Evolutionary conservation across 2,888 invertebrate genomes (phyloP), one percentile per base, ranked within the genome.

Genomic region (Ethmia dodecea): DNA sequence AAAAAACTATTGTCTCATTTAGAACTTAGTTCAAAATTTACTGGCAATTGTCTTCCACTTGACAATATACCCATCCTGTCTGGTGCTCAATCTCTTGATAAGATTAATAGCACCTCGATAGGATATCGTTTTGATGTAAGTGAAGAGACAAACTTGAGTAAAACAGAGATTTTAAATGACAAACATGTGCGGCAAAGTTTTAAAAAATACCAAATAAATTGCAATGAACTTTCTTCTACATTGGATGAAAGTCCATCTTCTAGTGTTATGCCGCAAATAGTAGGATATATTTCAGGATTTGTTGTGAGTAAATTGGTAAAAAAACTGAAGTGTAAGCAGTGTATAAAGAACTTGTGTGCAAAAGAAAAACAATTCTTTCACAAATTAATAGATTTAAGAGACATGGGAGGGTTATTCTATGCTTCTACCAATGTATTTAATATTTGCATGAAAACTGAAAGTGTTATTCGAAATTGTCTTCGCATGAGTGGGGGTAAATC

Each of bases 1-100:
- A 42, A 38, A 26, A 39, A 39, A 31, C 28, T 37, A 14, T 26
- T 40, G 12, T 24, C 28, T 14, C 35, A 35, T 35, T 27, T 43
- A 12, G 37, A 40, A 37, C 30, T 31, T 3, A 18, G 39, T 16
- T 27, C 30, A 18, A 35, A 37, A 35, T 37, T 43, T 35, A 18
- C 18, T 18, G 18, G 18, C 18, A 18, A 18, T 18, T 39, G 33
- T 33, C 5, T 42, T 11, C 38, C 42, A 5, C 13, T 38, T 5
- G 40, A 33, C n/a, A 31, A 37, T 28, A 33, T 35, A 12, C 35
- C 37, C 16, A 18, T 18, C 18, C 18, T 18, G 8, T 18, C 18
- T 8, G 18, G 18, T 5, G 18, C 28, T 13, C 11, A 10, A 12
- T 28, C 12, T 11, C 11, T 26, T n/a, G 11, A 10, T 9, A 10